A percentile compares a stretch with the other conserved stretches of the same genome.
Conservation (phyloP, 2,888 invertebrate genomes). For the Autographa pulchrina region DNA sequence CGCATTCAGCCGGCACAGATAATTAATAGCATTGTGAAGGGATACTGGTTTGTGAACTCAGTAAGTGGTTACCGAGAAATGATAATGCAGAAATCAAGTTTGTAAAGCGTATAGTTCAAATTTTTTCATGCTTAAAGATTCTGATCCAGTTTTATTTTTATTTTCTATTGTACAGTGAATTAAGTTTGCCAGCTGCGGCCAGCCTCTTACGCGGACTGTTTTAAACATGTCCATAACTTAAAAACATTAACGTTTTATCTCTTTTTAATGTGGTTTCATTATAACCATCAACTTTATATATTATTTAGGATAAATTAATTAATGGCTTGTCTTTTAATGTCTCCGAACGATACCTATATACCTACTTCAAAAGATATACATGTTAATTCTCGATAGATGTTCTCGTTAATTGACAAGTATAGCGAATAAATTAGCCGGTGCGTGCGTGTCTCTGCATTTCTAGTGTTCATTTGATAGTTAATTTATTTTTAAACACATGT, state of each 20-base stretch:
- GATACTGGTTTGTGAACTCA: conserved; percentile 5
- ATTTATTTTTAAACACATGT: conserved; percentile 64
- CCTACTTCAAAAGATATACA: conserved; percentile 34
- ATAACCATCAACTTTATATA: conserved; percentile 13
- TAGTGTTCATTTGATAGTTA: conserved; percentile 61
- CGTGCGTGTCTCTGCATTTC: conserved; percentile 54
- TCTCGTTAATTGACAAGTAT: conserved; percentile 57
- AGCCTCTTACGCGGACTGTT: neutral
- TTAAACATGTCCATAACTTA: conserved; percentile 8
- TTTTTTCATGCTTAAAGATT: neutral
- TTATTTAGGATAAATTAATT: conserved; percentile 21
- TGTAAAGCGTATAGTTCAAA: neutral
- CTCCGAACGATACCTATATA: conserved; percentile 26
- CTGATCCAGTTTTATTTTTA: conserved; percentile 3
- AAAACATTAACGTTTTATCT: conserved; percentile 20
- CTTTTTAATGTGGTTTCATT: conserved; percentile 22
- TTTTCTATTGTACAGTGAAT: conserved; percentile 1
- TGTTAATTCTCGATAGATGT: conserved; percentile 35
- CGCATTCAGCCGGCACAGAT: conserved; percentile 47
- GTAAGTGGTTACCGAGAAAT: neutral
- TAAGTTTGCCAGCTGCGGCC: neutral
- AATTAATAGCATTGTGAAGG: conserved; percentile 41
- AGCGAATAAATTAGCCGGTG: conserved; percentile 50
- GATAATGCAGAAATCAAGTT: conserved; percentile 3
- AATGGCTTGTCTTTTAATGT: conserved; percentile 13